Evolutionary conservation across 1,140 invertebrate genomes (phyloP).

Genomic region (Drosophila kepulauana): DNA sequence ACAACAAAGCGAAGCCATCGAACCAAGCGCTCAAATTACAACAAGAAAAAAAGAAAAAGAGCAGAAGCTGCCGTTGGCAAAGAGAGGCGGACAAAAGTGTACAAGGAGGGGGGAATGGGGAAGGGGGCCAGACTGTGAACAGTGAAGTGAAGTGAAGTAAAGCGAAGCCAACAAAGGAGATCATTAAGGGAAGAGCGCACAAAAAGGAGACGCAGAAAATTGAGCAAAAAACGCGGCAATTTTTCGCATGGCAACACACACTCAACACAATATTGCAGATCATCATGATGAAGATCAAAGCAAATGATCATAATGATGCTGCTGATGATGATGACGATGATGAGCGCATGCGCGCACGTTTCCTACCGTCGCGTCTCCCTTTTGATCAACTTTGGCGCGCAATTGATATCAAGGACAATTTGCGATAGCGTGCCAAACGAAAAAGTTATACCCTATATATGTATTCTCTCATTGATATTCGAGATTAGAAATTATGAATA

Average conservation of each 20-base stretch:
- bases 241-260: slow-evolving; percentile 52
- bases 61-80: not conserved
- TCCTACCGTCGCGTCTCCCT: not conserved
- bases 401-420: slow-evolving; percentile 11
- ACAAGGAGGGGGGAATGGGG: slow-evolving; percentile 11
- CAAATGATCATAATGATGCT: not conserved
- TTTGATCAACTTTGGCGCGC: not conserved
- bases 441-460: slow-evolving; percentile 2
- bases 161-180: slow-evolving; percentile 46
- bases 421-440: not conserved
- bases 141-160: slow-evolving; percentile 37
- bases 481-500: not conserved
- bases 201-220: slow-evolving; percentile 41
- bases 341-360: slow-evolving; percentile 35
- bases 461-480: not conserved
- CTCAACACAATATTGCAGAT: not conserved
- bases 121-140: not conserved
- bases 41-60: slow-evolving; percentile 20
- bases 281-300: slow-evolving; percentile 2
- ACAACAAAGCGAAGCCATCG: slow-evolving; percentile 25
- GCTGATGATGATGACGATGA: not conserved
- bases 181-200: slow-evolving; percentile 54
- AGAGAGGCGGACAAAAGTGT: not conserved
- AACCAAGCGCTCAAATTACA: slow-evolving; percentile 50
- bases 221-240: slow-evolving; percentile 34